Percentiles rank a stretch among this genome's conserved stretches.
Conservation (phyloP, 1,140 invertebrate species). For the Bombus picipes region DNA sequence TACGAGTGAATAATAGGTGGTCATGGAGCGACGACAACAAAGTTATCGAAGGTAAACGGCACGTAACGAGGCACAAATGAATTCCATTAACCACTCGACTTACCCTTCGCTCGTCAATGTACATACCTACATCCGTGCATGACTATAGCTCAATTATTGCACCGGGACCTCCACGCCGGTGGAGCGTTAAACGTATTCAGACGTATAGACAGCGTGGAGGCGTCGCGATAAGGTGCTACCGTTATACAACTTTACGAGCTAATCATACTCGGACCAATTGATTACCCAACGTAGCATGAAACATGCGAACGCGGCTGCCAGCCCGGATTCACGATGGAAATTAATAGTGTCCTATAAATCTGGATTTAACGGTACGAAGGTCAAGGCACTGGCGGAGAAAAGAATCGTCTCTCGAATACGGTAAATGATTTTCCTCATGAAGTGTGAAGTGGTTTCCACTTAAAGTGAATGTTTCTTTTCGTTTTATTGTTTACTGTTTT, state of each 20-base stretch:
- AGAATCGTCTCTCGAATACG: not conserved
- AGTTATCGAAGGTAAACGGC: slow-evolving; percentile 1
- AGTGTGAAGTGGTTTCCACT: rapidly evolving
- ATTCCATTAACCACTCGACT: slow-evolving; percentile 51
- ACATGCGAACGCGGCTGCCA: slow-evolving; percentile 44
- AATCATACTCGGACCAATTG: slow-evolving; percentile 57
- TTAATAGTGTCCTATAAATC: slow-evolving; percentile 40
- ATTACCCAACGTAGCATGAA: slow-evolving; percentile 60
- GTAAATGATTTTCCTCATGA: not conserved
- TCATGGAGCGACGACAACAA: no score
- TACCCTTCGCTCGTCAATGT: slow-evolving; percentile 33
- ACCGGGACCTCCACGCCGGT: slow-evolving; percentile 23
- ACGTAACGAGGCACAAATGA: slow-evolving; percentile 47
- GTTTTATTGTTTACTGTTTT: not conserved
- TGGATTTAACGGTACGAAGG: not conserved
- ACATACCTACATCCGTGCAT: not conserved
- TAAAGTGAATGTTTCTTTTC: no score
- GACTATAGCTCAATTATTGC: slow-evolving; percentile 58
- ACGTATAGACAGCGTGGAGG: slow-evolving; percentile 33
- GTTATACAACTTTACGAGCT: slow-evolving; percentile 62
- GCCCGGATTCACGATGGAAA: slow-evolving; percentile 7
- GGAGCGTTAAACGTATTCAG: slow-evolving; percentile 61
- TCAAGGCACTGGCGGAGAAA: not conserved
- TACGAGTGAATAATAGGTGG: not conserved
- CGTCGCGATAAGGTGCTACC: slow-evolving; percentile 53